These are phyloP conservation scores for Cotesia vestalis DNA, from an alignment of 1,140 invertebrate species.

Conservation along the genomic window DNA sequence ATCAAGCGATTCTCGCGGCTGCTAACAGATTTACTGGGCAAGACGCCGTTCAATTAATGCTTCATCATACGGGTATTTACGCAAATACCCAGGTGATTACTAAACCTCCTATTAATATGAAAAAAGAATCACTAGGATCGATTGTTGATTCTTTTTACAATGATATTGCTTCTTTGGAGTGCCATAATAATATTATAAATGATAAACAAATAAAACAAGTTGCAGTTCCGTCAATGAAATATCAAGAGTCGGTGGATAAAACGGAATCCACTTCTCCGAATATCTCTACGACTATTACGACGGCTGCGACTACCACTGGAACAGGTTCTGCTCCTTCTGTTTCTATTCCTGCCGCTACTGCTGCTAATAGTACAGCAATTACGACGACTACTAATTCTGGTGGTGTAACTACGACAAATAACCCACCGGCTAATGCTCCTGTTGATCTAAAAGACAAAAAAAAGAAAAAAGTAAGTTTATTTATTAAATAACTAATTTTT, in stretches of 20 bases:
- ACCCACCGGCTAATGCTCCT: not conserved
- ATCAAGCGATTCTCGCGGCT: conserved; percentile 56
- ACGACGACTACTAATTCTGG: too few relatives aligned
- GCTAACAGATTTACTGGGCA: conserved; percentile 56
- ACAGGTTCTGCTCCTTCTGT: not conserved
- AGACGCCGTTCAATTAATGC: conserved; percentile 57
- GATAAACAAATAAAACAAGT: conserved; percentile 20
- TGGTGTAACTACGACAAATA: not conserved
- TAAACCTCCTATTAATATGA: conserved; percentile 57
- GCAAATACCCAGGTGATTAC: conserved; percentile 61
- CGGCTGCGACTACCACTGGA: too few relatives aligned
- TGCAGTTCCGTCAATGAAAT: conserved; percentile 31
- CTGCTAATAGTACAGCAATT: not conserved
- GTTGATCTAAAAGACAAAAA: conserved; percentile 57
- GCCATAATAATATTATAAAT: conserved; percentile 45
- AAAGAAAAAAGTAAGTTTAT: conserved; percentile 65
- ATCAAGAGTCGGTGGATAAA: conserved; percentile 32
- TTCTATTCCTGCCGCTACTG: not conserved
- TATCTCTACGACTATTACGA: not conserved
- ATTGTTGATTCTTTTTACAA: conserved; percentile 72
- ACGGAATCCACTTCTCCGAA: not conserved
- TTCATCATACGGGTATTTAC: conserved; percentile 60
- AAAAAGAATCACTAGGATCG: conserved; percentile 59
- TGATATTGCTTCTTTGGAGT: conserved; percentile 69
- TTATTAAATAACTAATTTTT: conserved; percentile 10